These are phyloP conservation scores for Hemibagrus guttatus DNA, from an alignment of 2,797 vertebrate species.

Conservation along the genomic window DNA sequence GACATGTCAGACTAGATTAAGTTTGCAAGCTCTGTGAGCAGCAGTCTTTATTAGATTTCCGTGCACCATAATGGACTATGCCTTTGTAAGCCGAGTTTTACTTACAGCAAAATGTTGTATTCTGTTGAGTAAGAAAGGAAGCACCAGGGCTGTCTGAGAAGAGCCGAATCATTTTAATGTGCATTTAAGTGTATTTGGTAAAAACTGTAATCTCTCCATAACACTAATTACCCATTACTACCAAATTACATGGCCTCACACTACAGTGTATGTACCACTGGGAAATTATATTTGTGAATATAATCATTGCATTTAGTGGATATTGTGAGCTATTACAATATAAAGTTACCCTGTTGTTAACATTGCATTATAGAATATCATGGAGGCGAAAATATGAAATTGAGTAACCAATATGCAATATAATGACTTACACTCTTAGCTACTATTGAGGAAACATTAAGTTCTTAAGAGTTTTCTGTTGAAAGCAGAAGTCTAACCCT, in stretches of 20 bases:
- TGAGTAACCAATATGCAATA: not conserved
- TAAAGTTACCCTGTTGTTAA: not conserved
- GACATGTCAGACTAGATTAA: conserved; percentile 49
- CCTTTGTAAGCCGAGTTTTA: conserved; percentile 20
- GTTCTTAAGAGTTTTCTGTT: not conserved
- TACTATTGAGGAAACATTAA: not conserved
- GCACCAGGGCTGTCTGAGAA: not conserved
- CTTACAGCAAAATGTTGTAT: not conserved
- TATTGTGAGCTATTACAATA: not conserved
- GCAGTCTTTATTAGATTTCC: conserved; percentile 53
- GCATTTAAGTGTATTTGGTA: conserved; percentile 13
- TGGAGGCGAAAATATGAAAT: not conserved
- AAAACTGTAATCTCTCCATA: not conserved
- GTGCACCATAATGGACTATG: conserved; percentile 37
- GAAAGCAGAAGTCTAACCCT: not conserved
- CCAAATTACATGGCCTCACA: not conserved
- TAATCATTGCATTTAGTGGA: not conserved
- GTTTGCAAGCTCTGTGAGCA: conserved; percentile 25
- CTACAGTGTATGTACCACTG: not conserved
- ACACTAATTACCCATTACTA: not conserved
- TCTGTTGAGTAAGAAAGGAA: not conserved
- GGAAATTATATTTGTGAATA: not conserved
- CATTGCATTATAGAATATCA: not conserved
- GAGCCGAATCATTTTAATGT: conserved; percentile 34
- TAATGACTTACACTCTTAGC: not conserved